Base-by-base conservation (phyloP, 2,797 vertebrate species). In the Rhyacichthys aspro region DNA sequence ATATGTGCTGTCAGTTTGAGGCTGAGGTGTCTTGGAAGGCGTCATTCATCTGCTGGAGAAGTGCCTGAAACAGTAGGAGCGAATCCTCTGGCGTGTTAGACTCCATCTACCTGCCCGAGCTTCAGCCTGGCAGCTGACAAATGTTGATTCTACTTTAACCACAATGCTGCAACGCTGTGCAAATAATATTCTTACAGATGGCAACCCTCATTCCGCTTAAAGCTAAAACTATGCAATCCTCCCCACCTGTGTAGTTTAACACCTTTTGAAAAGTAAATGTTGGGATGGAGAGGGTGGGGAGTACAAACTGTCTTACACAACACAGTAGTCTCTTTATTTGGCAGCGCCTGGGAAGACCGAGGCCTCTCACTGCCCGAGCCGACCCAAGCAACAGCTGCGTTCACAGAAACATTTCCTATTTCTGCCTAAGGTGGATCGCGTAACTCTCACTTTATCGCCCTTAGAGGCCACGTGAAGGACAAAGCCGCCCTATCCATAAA, bases 391-490 rank as follows among this genome's bases (percentile, higher is more conserved):
- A 91, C 95, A 97, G 95, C 95, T 97, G 95, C 86, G 89, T 75
- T 89, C 86, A 83, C 90, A 90, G 92, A 93, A 90, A 92, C 93
- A 90, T 92, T 94, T 94, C 94, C 93, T 94, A 94, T 93, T 94
- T 92, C 88, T 93, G 91, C 92, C 84, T 81, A 83, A 91, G 90
- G 90, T 94, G 88, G 94, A 95, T 97, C 94, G 55, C 85, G 91
- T 97, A 94, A 90, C 94, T 96, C 92, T 92, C 94, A 92, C 94
- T 97, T 96, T 95, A 95, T 95, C 95, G 90, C 94, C 93, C 90
- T 84, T 93, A 87, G 92, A 95, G 95, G 94, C 94, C 93, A 90
- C 74, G 83, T 95, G 94, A 96, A 96, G 95, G 96, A 95, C 94
- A 94, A 93, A 94, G 91, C 82, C 80, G 89, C 89, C 86, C 78